A percentile compares a stretch with the other conserved stretches of the same genome.
Evolutionary conservation across 37 sponge, comb jelly and placozoan species (phyloP).

Genomic region (Spongia lamella): DNA sequence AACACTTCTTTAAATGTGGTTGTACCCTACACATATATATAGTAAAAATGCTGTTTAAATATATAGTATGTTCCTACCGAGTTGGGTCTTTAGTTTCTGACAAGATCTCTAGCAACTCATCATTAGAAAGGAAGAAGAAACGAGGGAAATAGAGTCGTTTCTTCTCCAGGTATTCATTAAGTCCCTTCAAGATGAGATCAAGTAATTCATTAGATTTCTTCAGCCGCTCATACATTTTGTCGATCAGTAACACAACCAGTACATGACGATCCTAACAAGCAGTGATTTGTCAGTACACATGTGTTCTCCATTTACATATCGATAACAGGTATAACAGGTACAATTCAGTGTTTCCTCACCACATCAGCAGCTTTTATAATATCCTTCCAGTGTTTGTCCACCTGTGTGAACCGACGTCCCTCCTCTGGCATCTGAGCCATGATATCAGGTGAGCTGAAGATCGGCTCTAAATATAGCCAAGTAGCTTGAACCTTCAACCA

Average conservation of each 20-base stretch:
- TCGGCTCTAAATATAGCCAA: slow-evolving; percentile 99
- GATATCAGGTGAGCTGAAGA: slow-evolving; percentile 99
- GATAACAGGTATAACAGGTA: background rate
- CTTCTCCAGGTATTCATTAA: slow-evolving; percentile 99
- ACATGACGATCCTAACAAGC: slow-evolving; percentile 82
- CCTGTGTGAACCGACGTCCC: slow-evolving; percentile 88
- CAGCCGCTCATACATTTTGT: slow-evolving; percentile 90
- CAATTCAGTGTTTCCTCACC: slow-evolving; percentile 27
- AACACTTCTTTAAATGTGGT: slow-evolving; percentile 99
- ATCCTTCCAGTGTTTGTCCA: slow-evolving; percentile 98
- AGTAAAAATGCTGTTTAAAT: background rate
- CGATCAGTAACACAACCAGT: slow-evolving; percentile 88
- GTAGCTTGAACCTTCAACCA: slow-evolving; percentile 99
- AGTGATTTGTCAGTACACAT: background rate
- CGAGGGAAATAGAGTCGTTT: slow-evolving; percentile 98
- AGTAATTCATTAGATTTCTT: slow-evolving; percentile 96
- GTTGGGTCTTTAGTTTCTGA: slow-evolving; percentile 99
- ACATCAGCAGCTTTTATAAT: slow-evolving; percentile 85
- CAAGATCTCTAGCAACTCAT: slow-evolving; percentile 97
- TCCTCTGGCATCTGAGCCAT: slow-evolving; percentile 99
- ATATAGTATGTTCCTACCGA: slow-evolving; percentile 43
- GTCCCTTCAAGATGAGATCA: slow-evolving; percentile 95
- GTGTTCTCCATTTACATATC: background rate
- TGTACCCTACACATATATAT: slow-evolving; percentile 73
- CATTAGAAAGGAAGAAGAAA: slow-evolving; percentile 99